Evolutionary conservation across 2,888 invertebrate genomes (phyloP), one percentile per base, ranked within the genome.

Genomic region (Polylopha cassiicola): DNA sequence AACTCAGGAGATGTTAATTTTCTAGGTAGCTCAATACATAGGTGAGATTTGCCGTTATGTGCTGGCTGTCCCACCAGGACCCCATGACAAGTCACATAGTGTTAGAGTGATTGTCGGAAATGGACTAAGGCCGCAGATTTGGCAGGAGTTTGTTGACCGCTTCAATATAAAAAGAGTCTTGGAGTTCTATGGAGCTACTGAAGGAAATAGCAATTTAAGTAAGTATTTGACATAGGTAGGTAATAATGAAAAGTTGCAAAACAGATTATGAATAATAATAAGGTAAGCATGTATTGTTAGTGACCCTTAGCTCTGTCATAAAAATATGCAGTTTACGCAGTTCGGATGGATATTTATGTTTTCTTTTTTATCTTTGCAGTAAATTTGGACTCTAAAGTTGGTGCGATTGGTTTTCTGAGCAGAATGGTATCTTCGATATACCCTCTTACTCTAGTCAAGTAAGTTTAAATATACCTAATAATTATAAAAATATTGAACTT

Each of bases 111-210:
- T 98, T 87, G 90, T 93, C 55, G 99, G 99, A 16, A 99, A 98
- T 64, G 99, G 99, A 0, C 84, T 99, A 37, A 87, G 95, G 44
- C 92, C 95, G 0, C 94, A 96, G 73, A 95, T 99, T 49, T 99
- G 99, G 99, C 80, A 89, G 36, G 89, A 92, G 57, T 98, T 99
- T 67, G 90, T 93, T 1, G 85, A 92, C 4, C 87, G 89, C 13
- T 89, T 89, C 62, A 87, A 89, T 15, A 89, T 95, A 2, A 84
- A 90, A 32, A 84, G 89, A 20, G 92, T 99, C 23, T 90, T 92
- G 31, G 99, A 99, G 77, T 91, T 98, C 62, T 99, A 99, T 71
- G 99, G 98, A 1, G 95, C 98, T 1, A 99, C 99, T 0, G 99
- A 99, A 73, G 98, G 98, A 45, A 99, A 98, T 66, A 94, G 97